A percentile compares a stretch with the other conserved stretches of the same genome.
phyloP scores from a whole-genome alignment of 2,888 invertebrate species.

The Volucella inflata region DNA sequence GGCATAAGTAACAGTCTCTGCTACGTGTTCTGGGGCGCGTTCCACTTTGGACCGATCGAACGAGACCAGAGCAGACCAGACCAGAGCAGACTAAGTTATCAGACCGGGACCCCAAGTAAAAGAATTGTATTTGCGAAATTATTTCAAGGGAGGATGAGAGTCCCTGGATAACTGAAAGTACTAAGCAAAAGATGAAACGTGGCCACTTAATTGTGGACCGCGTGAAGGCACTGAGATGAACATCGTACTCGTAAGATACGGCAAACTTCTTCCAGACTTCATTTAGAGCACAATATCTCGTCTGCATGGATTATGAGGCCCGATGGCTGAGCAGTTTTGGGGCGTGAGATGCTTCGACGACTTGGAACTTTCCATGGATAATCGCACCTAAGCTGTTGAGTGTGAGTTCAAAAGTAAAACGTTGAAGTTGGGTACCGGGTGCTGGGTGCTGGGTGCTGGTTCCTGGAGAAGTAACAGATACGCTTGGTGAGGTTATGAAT shows the following conservation, averaged over 20 bases:
- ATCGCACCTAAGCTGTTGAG: slow-evolving; percentile 54
- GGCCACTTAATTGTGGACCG: slow-evolving; percentile 69
- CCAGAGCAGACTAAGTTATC: not conserved
- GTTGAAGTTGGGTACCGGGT: not conserved
- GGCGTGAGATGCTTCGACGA: slow-evolving; percentile 59
- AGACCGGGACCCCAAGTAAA: slow-evolving; percentile 11
- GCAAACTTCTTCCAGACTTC: slow-evolving; percentile 32
- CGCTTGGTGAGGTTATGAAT: slow-evolving; percentile 66
- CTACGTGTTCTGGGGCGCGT: slow-evolving; percentile 57
- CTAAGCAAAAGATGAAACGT: slow-evolving; percentile 48
- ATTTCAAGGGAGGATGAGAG: not conserved
- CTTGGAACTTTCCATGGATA: slow-evolving; percentile 54
- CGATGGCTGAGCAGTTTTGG: slow-evolving; percentile 67
- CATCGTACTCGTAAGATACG: slow-evolving; percentile 64
- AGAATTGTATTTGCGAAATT: slow-evolving; percentile 42
- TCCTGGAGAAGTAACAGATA: not conserved
- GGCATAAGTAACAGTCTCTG: slow-evolving; percentile 48
- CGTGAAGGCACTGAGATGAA: slow-evolving; percentile 51
- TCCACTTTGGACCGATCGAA: slow-evolving; percentile 17
- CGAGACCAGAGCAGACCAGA: slow-evolving; percentile 4
- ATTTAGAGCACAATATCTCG: not conserved
- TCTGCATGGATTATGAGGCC: slow-evolving; percentile 60
- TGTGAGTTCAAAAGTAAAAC: slow-evolving; percentile 8
- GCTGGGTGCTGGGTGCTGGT: not conserved
- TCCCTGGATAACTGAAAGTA: slow-evolving; percentile 4